Conservation (phyloP, 2,888 invertebrate genomes). For the Nasonia oneida region DNA sequence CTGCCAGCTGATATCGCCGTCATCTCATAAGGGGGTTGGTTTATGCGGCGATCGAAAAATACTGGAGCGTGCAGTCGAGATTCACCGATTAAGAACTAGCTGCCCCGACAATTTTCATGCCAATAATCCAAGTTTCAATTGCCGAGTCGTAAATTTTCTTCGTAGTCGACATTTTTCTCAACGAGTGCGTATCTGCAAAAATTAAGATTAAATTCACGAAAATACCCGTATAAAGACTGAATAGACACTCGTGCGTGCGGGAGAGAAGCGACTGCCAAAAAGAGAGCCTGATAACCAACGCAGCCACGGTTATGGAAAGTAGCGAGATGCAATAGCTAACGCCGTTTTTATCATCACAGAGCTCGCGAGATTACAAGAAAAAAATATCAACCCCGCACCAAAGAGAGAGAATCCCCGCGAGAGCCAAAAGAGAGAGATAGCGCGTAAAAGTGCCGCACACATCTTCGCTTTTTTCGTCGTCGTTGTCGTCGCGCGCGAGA, state of each 20-base stretch:
- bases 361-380: conserved; percentile 8
- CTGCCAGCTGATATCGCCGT: background rate
- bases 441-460: background rate
- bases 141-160: background rate
- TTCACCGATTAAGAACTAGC: background rate
- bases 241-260: background rate
- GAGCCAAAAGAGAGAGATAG: conserved; percentile 14
- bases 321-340: conserved; percentile 41
- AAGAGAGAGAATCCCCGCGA: conserved; percentile 4
- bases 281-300: conserved; percentile 20
- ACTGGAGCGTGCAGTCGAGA: background rate
- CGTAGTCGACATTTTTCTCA: background rate
- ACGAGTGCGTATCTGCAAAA: background rate
- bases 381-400: background rate
- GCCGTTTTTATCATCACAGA: conserved; percentile 39
- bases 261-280: conserved; percentile 2
- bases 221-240: background rate
- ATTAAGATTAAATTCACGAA: background rate
- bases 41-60: background rate
- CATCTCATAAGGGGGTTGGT: background rate
- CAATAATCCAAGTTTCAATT: background rate
- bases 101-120: background rate
- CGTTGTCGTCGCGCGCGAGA: background rate
- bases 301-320: conserved; percentile 44
- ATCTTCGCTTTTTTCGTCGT: background rate